Conservation (phyloP, 2,888 invertebrate genomes). For the Adelphocoris suturalis region DNA sequence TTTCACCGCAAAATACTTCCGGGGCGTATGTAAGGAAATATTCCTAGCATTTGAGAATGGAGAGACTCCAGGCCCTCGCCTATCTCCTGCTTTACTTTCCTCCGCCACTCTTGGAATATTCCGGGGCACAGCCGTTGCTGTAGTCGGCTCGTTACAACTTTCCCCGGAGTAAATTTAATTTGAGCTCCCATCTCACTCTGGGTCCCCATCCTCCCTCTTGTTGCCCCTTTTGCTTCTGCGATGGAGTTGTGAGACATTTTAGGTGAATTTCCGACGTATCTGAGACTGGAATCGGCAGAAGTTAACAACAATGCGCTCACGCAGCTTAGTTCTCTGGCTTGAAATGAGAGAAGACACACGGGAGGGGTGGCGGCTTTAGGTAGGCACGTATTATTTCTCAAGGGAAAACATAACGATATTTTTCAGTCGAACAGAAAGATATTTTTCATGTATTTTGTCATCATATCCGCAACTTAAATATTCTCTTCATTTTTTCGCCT, state of each 20-base stretch:
- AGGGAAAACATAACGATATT: neutral
- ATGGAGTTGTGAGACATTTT: constrained; percentile 9
- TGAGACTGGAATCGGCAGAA: constrained; percentile 2
- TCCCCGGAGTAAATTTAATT: constrained; percentile 22
- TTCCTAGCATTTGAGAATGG: neutral
- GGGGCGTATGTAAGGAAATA: constrained; percentile 4
- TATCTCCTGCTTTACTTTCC: neutral
- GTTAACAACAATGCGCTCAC: constrained; percentile 7
- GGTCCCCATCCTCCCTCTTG: neutral
- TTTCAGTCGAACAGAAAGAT: neutral
- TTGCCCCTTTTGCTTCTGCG: neutral
- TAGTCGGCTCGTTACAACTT: constrained; percentile 43
- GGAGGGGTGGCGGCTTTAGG: neutral
- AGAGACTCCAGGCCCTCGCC: neutral
- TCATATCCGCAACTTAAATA: neutral
- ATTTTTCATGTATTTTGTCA: neutral
- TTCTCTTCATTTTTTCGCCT: no score
- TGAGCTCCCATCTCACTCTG: constrained; percentile 5
- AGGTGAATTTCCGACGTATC: constrained; percentile 21
- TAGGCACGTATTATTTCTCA: no score
- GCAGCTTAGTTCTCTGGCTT: neutral
- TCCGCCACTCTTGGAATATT: neutral
- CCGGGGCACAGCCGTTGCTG: neutral
- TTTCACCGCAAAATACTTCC: neutral
- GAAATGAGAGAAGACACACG: neutral